These are phyloP conservation scores for Anas bernieri DNA, from an alignment of 2,797 vertebrate species.

Conservation along the genomic window DNA sequence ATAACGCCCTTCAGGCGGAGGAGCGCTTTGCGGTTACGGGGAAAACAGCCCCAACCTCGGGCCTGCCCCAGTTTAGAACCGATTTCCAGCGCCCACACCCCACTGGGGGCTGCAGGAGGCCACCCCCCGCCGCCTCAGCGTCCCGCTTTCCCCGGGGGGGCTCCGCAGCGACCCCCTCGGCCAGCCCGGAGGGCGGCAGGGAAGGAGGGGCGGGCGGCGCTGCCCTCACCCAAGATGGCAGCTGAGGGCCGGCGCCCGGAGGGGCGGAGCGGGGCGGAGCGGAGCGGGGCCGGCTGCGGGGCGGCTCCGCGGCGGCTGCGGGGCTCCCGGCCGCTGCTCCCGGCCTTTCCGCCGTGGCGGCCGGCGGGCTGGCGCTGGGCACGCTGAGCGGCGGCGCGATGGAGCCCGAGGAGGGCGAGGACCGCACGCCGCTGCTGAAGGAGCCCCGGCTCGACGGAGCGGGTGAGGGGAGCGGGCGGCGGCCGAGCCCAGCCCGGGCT, in stretches of 20 bases:
- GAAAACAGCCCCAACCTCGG: not conserved
- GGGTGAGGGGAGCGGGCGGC: conserved; percentile 28
- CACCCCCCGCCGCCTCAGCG: too few relatives aligned
- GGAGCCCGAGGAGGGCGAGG: conserved; percentile 39
- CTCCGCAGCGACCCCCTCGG: rapidly evolving
- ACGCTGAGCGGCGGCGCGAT: not conserved
- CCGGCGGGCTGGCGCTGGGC: not conserved
- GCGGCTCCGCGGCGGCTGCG: not conserved
- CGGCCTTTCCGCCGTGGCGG: not conserved
- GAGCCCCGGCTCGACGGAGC: not conserved
- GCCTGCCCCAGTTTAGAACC: rapidly evolving
- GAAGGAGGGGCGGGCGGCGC: rapidly evolving
- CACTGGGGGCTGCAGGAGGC: too few relatives aligned
- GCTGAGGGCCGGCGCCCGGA: not conserved
- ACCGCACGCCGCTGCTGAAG: conserved; percentile 58
- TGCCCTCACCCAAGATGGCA: conserved; percentile 65
- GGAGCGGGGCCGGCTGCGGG: not conserved
- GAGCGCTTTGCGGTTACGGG: not conserved
- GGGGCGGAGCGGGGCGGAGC: not conserved
- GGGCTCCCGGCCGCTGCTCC: rapidly evolving
- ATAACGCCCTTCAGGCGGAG: rapidly evolving
- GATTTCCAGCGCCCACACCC: not conserved
- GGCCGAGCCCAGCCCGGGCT: not conserved
- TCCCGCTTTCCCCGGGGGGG: too few relatives aligned
- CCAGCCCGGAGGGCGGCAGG: too few relatives aligned